phyloP scores from a whole-genome alignment of 2,888 invertebrate genomes.

The Lypha dubia region DNA sequence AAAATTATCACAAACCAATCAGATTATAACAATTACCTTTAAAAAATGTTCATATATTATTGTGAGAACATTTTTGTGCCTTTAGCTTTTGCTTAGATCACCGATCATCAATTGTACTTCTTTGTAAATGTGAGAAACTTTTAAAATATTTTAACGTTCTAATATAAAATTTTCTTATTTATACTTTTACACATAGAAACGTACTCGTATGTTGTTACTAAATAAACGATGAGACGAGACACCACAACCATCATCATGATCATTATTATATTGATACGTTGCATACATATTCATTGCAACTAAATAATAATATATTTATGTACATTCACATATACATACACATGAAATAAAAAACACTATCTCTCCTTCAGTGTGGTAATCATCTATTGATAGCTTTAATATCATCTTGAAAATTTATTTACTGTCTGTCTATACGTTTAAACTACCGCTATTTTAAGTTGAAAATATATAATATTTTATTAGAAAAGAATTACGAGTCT shows the following conservation, averaged over 20 bases:
- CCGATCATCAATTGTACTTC: slow-evolving; percentile 65
- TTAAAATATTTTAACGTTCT: slow-evolving; percentile 21
- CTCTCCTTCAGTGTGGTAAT: slow-evolving; percentile 70
- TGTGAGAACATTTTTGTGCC: slow-evolving; percentile 62
- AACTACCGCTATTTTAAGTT: slow-evolving; percentile 65
- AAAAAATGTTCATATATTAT: slow-evolving; percentile 10
- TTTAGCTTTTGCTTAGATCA: slow-evolving; percentile 13
- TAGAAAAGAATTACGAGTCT: background rate
- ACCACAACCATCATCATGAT: slow-evolving; percentile 17
- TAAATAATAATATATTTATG: slow-evolving; percentile 19
- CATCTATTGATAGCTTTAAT: slow-evolving; percentile 69
- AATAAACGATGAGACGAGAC: slow-evolving; percentile 19
- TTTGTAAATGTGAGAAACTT: slow-evolving; percentile 67
- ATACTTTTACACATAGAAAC: background rate
- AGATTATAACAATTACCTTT: slow-evolving; percentile 29
- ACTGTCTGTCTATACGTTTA: slow-evolving; percentile 58
- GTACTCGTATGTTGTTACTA: background rate
- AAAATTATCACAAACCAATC: slow-evolving; percentile 34
- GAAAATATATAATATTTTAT: background rate
- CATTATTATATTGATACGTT: slow-evolving; percentile 32
- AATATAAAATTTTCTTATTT: background rate
- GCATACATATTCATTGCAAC: slow-evolving; percentile 8
- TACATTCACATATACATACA: background rate
- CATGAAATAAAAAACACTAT: too few relatives aligned
- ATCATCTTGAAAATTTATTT: slow-evolving; percentile 70